phyloP scores from a whole-genome alignment of 2,797 vertebrate species.

The Catharus ustulatus region DNA sequence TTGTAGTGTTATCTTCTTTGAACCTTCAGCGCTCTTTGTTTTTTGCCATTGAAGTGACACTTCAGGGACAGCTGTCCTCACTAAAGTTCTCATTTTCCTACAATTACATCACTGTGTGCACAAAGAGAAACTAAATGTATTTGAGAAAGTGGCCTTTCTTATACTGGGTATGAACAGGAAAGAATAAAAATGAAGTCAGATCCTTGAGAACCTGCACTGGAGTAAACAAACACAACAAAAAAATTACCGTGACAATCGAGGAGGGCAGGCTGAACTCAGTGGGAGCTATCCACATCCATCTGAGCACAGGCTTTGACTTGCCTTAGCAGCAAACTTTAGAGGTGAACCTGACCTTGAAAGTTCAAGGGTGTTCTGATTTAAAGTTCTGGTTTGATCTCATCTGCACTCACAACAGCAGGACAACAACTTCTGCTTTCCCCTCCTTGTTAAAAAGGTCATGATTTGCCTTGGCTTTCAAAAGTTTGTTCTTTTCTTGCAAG shows the following conservation, averaged over 20 bases:
- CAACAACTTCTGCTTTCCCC: conserved; percentile 26
- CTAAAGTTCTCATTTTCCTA: not conserved
- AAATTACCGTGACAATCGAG: conserved; percentile 49
- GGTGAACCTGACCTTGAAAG: conserved; percentile 48
- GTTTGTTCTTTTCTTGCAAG: not conserved
- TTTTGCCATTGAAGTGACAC: not conserved
- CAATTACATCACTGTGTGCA: not conserved
- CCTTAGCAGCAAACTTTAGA: conserved; percentile 37
- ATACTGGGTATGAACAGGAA: not conserved
- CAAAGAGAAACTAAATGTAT: not conserved
- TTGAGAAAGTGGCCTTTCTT: not conserved
- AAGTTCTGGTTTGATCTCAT: conserved; percentile 36
- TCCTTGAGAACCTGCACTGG: conserved; percentile 19
- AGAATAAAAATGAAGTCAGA: conserved; percentile 28
- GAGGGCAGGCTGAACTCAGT: conserved; percentile 47
- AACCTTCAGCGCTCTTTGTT: not conserved
- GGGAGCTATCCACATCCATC: conserved; percentile 55
- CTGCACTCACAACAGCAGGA: conserved; percentile 1
- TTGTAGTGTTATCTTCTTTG: not conserved
- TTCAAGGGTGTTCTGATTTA: conserved; percentile 50
- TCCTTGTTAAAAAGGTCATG: not conserved
- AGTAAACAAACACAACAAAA: conserved; percentile 47
- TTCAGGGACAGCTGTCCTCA: conserved; percentile 7
- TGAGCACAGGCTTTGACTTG: conserved; percentile 58
- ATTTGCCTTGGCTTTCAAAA: conserved; percentile 10